Conservation (phyloP, 2,797 vertebrate species). For the Betta splendens region DNA sequence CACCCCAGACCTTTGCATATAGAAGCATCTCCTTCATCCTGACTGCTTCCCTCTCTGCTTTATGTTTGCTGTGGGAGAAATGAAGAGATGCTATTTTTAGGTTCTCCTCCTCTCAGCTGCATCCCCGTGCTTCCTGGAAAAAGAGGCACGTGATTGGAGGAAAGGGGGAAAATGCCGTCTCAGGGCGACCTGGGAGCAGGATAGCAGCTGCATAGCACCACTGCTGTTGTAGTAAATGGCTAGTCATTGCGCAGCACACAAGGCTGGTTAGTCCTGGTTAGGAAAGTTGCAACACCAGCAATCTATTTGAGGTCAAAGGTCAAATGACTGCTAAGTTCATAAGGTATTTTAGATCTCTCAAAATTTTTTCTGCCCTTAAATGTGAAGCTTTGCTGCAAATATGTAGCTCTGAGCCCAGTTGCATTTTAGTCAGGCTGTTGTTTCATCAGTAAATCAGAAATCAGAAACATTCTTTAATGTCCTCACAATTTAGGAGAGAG, state of each 20-base stretch:
- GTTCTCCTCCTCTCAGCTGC: constrained; percentile 64
- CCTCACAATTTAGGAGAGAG: neutral
- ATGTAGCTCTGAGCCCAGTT: neutral
- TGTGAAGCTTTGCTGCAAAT: too few species aligned
- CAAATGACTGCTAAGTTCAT: constrained; percentile 14
- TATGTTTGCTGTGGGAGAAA: constrained; percentile 55
- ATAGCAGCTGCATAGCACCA: constrained; percentile 27
- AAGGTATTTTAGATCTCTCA: constrained; percentile 13
- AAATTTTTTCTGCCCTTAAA: too few species aligned
- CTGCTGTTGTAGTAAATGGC: constrained; percentile 7
- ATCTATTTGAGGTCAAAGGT: constrained; percentile 42
- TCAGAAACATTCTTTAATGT: neutral
- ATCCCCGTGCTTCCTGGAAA: constrained; percentile 71
- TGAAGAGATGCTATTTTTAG: constrained; percentile 77
- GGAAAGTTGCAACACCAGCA: constrained; percentile 12
- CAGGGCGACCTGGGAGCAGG: constrained; percentile 44
- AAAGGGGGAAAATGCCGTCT: constrained; percentile 54
- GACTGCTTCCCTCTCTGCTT: constrained; percentile 42
- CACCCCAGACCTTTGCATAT: constrained; percentile 40
- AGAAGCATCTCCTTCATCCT: constrained; percentile 41
- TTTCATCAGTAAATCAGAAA: constrained; percentile 3
- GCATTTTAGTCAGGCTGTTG: neutral
- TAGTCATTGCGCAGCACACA: constrained; percentile 14
- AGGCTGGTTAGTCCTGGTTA: neutral
- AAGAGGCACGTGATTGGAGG: constrained; percentile 66